These are phyloP conservation scores for Phrixothrix hirtus DNA, from an alignment of 2,888 invertebrate species.

Conservation along the genomic window DNA sequence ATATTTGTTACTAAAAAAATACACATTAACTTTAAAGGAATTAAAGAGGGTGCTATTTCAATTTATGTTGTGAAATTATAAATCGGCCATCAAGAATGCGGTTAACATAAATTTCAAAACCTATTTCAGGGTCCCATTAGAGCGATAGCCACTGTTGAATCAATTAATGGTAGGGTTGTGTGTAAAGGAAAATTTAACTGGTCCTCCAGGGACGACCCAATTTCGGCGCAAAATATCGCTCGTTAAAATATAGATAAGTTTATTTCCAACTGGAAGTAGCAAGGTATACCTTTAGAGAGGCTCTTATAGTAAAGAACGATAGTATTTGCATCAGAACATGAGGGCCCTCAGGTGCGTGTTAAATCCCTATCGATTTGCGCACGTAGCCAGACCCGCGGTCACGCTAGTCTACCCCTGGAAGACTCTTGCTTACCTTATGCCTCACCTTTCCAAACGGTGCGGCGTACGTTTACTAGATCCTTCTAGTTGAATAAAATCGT, in stretches of 20 bases:
- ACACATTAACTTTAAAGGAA: not conserved
- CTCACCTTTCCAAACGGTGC: conserved; percentile 12
- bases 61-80: not conserved
- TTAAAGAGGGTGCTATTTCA: not conserved
- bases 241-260: conserved; percentile 27
- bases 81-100: not conserved
- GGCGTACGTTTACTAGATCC: conserved; percentile 12
- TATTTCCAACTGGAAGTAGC: conserved; percentile 20
- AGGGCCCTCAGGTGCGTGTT: conserved; percentile 52
- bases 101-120: conserved; percentile 19
- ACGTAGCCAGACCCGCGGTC: conserved; percentile 39
- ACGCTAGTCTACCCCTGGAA: conserved; percentile 37
- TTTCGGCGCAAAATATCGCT: conserved; percentile 19
- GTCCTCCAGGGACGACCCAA: conserved; percentile 21
- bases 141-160: conserved; percentile 18
- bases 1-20: not conserved
- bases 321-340: conserved; percentile 48
- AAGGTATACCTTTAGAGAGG: conserved; percentile 18
- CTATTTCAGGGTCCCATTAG: conserved; percentile 10
- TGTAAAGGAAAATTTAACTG: conserved; percentile 19
- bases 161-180: conserved; percentile 17
- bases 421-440: conserved; percentile 22
- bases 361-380: conserved; percentile 49
- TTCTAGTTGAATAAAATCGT: conserved; percentile 17
- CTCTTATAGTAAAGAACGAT: conserved; percentile 32